Conservation (phyloP, 1,140 invertebrate genomes). For the Laupala kohalensis region DNA sequence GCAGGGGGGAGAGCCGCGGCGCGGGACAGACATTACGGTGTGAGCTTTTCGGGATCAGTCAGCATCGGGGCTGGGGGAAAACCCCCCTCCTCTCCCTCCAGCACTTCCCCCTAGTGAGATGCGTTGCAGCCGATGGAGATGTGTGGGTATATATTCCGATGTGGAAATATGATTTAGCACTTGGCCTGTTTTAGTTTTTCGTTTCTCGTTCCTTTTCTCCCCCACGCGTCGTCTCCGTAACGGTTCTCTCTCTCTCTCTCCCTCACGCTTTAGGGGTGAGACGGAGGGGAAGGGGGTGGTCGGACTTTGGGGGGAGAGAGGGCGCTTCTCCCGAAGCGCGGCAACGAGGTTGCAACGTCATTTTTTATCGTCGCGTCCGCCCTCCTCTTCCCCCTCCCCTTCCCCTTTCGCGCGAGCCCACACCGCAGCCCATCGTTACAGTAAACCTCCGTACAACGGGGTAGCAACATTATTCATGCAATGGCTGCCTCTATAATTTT, state of each 20-base stretch:
- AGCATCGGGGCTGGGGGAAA: not conserved
- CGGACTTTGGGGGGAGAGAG: no score
- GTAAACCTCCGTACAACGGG: conserved; percentile 7
- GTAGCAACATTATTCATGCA: conserved; percentile 15
- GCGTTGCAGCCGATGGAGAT: no score
- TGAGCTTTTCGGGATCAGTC: not conserved
- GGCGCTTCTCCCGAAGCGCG: not conserved
- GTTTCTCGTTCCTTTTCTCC: no score
- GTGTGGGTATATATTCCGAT: not conserved
- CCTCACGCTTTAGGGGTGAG: no score
- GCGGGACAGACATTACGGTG: not conserved
- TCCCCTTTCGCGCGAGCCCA: not conserved
- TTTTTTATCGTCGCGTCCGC: conserved; percentile 10
- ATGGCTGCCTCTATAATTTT: conserved; percentile 15
- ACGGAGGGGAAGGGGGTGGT: no score
- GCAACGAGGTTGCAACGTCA: conserved; percentile 8
- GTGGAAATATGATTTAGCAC: conserved; percentile 10
- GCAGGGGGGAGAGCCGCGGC: not conserved
- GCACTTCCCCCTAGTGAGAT: no score
- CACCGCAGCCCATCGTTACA: conserved; percentile 8
- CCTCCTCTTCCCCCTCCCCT: not conserved
- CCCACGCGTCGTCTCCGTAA: no score
- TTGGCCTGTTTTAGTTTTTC: not conserved
- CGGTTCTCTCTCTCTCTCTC: no score
- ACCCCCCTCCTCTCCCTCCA: no score